Percentiles rank a stretch among this genome's conserved stretches.
These are phyloP conservation scores for Chrysolina oricalcia DNA, from an alignment of 2,888 invertebrate genomes.

Conservation along the genomic window DNA sequence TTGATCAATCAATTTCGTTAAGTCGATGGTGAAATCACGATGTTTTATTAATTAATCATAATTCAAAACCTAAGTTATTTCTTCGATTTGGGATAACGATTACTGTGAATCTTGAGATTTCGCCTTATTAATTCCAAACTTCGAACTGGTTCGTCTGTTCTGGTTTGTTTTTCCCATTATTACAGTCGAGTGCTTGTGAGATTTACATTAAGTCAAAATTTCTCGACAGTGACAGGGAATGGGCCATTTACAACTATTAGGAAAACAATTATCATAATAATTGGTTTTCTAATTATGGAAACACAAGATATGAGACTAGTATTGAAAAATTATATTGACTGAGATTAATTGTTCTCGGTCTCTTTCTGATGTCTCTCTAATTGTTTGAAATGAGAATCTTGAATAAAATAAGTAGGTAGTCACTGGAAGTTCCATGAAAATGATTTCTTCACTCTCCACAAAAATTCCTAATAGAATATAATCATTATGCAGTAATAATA, in stretches of 20 bases:
- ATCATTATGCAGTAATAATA: too few species aligned
- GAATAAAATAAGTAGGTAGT: too few species aligned
- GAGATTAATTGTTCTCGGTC: neutral
- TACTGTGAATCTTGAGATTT: neutral
- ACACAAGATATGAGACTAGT: neutral
- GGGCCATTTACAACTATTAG: neutral
- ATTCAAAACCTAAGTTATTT: neutral
- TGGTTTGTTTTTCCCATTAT: neutral
- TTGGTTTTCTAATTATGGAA: neutral
- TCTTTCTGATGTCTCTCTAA: neutral
- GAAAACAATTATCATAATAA: neutral
- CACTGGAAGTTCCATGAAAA: too few species aligned
- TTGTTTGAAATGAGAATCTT: too few species aligned
- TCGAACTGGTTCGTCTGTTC: neutral
- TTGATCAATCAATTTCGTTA: too few species aligned
- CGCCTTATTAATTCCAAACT: neutral
- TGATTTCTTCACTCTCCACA: too few species aligned
- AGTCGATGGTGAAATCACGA: too few species aligned
- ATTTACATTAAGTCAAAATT: neutral
- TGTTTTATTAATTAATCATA: neutral
- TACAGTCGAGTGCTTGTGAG: neutral
- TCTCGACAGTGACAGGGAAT: neutral
- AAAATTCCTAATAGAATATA: too few species aligned
- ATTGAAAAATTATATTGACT: neutral
- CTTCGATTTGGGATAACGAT: neutral